Evolutionary conservation across 37 sponge, comb jelly and placozoan species (phyloP).

Genomic region (Diacarnus erythraeanus): DNA sequence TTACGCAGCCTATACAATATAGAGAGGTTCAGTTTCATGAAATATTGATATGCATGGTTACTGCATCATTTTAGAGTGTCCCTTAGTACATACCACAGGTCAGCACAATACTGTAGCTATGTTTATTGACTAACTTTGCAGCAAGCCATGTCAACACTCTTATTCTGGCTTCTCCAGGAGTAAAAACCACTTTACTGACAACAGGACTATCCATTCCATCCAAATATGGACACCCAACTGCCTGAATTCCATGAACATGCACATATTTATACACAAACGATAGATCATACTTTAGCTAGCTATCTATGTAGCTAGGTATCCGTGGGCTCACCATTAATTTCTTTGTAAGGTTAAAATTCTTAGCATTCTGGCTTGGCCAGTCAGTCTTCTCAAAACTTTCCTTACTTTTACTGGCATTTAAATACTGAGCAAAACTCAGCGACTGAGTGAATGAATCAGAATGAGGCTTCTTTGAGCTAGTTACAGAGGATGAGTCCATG

Average conservation of each 20-base stretch:
- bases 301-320: not conserved
- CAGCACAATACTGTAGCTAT: no score
- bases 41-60: no score
- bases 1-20: no score
- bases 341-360: not conserved
- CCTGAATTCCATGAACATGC: slow-evolving; percentile 19
- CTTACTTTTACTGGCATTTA: not conserved
- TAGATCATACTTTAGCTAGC: not conserved
- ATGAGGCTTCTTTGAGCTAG: no score
- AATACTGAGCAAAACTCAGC: not conserved
- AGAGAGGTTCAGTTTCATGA: no score
- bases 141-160: slow-evolving; percentile 69
- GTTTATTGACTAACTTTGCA: slow-evolving; percentile 42
- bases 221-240: slow-evolving; percentile 65
- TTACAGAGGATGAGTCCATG: no score
- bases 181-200: slow-evolving; percentile 51
- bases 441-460: no score
- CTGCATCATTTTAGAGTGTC: no score
- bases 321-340: not conserved
- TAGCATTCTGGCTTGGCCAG: not conserved
- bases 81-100: no score
- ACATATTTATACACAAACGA: not conserved
- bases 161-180: slow-evolving; percentile 65
- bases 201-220: slow-evolving; percentile 45
- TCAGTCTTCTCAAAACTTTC: not conserved